Base-by-base conservation (phyloP, 2,113 vertebrate species). In the Colaptes auratus region DNA sequence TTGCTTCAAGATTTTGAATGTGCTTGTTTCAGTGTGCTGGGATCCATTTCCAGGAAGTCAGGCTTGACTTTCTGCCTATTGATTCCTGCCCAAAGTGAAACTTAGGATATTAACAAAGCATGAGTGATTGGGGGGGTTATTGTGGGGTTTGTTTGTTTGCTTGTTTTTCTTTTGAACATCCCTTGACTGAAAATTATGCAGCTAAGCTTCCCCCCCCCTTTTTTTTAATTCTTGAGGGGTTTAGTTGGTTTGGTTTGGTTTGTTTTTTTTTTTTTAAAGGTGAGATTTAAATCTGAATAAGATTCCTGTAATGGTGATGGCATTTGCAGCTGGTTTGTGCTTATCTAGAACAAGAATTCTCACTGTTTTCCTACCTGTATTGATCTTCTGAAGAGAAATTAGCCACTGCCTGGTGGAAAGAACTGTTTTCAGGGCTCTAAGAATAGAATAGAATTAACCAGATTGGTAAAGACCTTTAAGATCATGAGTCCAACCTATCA, bases 21-120 rank as follows among this genome's bases (percentile, higher is more conserved):
- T 88, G 52, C 92, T 86, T 83, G 82, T 96, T 97, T 95, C 91
- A 89, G 66, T 83, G 85, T 71, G 39, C 85, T 96, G 92, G 95
- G 93, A 93, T 97, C 87, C 95, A 48, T 97, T 85, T 96, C 96
- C 95, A 95, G 96, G 95, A 97, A 97, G 91, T 94, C 9, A 5
- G 20, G 39, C 80, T 69, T 3, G 2, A 64, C 65, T 96, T 97
- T 97, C 87, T 96, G 81, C 74, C 15, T 96, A 89, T 96, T 94
- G 95, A 97, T 97, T 97, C 93, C 82, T 96, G 72, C 65, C 76
- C 70, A 65, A 74, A 79, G 89, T 90, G 93, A 96, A 96, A 96
- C 89, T 93, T 79, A 67, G 94, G 89, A 84, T 94, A 91, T 96
- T 96, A 95, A 94, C 88, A 88, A 93, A 95, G 75, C 17, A 18